Base-by-base conservation (phyloP, 2,888 invertebrate genomes). In the Hermaeophaga mercurialis region DNA sequence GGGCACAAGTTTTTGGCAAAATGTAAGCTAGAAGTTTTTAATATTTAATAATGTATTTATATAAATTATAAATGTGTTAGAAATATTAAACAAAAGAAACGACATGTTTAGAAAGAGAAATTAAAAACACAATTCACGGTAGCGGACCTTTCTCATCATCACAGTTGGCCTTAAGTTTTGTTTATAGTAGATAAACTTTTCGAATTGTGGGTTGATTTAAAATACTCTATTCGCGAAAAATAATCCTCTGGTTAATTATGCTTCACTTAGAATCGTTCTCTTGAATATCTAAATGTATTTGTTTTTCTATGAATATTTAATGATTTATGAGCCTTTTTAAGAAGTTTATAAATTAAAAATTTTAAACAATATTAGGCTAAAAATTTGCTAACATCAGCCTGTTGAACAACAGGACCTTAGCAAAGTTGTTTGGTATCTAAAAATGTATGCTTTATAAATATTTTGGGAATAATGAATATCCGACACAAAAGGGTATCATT, bases 91-190 rank as follows among this genome's bases (percentile, higher is more conserved):
- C 38, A 17, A 38, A 14, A 19, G 4, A n/a, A 38, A 6, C 22
- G 19, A 1, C 39, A 11, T 38, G 17, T 38, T 4, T 6, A 39
- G 12, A 19, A 39, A 33, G 34, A 7, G 53, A 41, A 53, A 53
- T 53, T 53, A 53, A 53, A 53, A 53, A 31, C 45, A 45, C 53
- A 53, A 53, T 26, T 31, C 12, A 19, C 18, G 41, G 31, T 44
- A 33, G 38, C 36, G 38, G 48, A 7, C 24, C 18, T 26, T 34
- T 38, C 48, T 39, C 39, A 22, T 39, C 12, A 39, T 39, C 12
- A 39, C 39, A n/a, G 39, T 39, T 31, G 45, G 28, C 26, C 17
- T 45, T 26, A 12, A 26, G 26, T 12, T 39, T 19, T 39, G 39
- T 39, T 39, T 39, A 39, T 19, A 12, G 19, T 19, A 39, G 19